Base-by-base conservation (phyloP, 2,888 invertebrate species). In the Pelosia muscerda region DNA sequence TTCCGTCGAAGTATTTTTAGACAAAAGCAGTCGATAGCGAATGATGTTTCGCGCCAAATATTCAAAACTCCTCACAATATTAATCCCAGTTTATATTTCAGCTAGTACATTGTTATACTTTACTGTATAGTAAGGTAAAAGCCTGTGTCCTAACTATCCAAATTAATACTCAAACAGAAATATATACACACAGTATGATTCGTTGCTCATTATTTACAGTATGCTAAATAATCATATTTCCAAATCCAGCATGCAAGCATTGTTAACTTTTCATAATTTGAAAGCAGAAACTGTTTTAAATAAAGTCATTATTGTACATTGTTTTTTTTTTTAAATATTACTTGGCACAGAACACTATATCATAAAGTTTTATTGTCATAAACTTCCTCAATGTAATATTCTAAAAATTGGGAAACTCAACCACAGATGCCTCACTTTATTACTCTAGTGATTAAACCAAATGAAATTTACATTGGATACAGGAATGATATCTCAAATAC, bases 1-100 rank as follows among this genome's bases (percentile, higher is more conserved):
- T 90, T 91, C 93, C 91, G 92, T 90, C 88, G 90, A 92, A 92
- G 92, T 94, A 94, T 94, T 94, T 94, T 93, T 94, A 94, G 94
- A 91, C 88, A 84, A 89, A 90, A 93, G 93, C 93, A 87, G 90
- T 90, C 88, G 87, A 89, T 90, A 86, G 85, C 78, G 85, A 87
- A 83, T 75, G 81, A 83, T 85, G 84, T 86, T 93, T 92, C 87
- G 90, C 92, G 93, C 92, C 88, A 88, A 87, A 87, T 86, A 86
- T 93, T 94, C 88, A 81, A 94, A 69, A 69, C 59, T 62, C 10
- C 38, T 23, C 22, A 28, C 15, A 49, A 31, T 55, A n/a, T 49
- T 15, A 55, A 54, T 54, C 54, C 4, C 22, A 23, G n/a, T n/a
- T 49, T 49, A n/a, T n/a, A 49, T 49, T 49, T n/a, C 49, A 49